Base-by-base conservation (phyloP, 1,140 invertebrate genomes). In the Cardiocondyla obscurior region DNA sequence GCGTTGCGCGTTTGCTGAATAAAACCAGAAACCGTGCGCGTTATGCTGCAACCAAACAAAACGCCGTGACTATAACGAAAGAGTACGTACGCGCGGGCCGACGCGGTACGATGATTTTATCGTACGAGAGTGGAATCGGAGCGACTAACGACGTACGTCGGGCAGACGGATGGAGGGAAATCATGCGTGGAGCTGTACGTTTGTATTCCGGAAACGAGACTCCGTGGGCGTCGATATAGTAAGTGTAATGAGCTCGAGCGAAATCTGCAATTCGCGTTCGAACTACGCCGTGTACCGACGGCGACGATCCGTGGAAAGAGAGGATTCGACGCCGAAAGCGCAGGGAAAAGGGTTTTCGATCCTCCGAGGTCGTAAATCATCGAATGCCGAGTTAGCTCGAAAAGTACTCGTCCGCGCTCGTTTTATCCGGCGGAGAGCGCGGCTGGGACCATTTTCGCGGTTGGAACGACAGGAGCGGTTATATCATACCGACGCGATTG, bases 201-300 rank as follows among this genome's bases (percentile, higher is more conserved):
- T 51, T 6, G 22, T n/a, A 30, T 33, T 8, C 14, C 60, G 58
- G 44, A 77, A 69, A 22, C 42, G 22, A n/a, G 8, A 10, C 30
- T 19, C 7, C 10, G 72, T 28, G 64, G 28, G 44, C 25, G 46
- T 46, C 7, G 19, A 36, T 60, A 19, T 36, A n/a, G n/a, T n/a
- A 25, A 10, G 67, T 81, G 76, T 84, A 87, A 88, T 86, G 85
- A 86, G 76, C 65, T 82, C 44, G 58, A 44, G 62, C 42, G 72
- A 85, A 82, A 87, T 85, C 65, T 76, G 72, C 74, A 84, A 86
- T 88, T 65, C 76, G 82, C 69, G 77, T 82, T 42, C 57, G 79
- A 77, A 86, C 79, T 85, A 7, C 55, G 77, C 44, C 44, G 76
- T 82, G 69, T 67, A 77, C 60, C 53, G 25, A 51, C 36, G 70